These are phyloP conservation scores for Nicator chloris DNA, from an alignment of 2,113 vertebrate species.

Conservation along the genomic window DNA sequence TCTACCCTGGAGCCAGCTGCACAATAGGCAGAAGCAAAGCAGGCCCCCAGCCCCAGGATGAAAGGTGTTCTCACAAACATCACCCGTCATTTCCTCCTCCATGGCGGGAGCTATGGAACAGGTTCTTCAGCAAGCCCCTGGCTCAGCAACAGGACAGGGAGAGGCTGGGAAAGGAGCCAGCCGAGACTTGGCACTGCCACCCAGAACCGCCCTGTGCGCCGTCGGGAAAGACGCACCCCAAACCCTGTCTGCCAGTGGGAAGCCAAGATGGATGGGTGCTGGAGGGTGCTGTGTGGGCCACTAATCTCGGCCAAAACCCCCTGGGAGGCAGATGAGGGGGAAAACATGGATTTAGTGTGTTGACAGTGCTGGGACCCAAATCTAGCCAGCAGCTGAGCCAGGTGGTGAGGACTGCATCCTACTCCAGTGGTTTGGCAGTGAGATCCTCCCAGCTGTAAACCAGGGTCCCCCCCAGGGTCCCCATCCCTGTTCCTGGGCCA, in stretches of 20 bases:
- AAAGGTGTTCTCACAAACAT: not conserved
- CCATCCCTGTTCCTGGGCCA: not conserved
- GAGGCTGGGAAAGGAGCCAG: not conserved
- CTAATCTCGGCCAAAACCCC: not conserved
- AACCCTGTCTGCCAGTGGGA: fast-evolving
- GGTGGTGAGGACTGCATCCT: not conserved
- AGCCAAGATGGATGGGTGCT: not conserved
- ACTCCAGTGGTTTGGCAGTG: fast-evolving
- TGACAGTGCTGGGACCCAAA: not conserved
- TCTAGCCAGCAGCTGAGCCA: not conserved
- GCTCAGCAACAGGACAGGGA: not conserved
- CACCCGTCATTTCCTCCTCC: not conserved
- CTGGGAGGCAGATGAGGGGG: not conserved
- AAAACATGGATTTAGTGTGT: not conserved
- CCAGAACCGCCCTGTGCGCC: fast-evolving
- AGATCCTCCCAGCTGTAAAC: not conserved
- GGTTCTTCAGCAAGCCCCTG: slow-evolving; percentile 23
- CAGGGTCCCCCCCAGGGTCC: not conserved
- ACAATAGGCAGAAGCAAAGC: not conserved
- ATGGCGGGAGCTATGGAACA: not conserved
- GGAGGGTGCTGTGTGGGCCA: not conserved
- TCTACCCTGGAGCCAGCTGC: not conserved
- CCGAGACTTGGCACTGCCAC: not conserved
- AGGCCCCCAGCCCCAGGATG: not conserved
- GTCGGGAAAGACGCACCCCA: not conserved